Evolutionary conservation across 2,113 vertebrate species (phyloP), one percentile per base, ranked within the genome.

Genomic region (Sinocyclocheilus anshuiensis): DNA sequence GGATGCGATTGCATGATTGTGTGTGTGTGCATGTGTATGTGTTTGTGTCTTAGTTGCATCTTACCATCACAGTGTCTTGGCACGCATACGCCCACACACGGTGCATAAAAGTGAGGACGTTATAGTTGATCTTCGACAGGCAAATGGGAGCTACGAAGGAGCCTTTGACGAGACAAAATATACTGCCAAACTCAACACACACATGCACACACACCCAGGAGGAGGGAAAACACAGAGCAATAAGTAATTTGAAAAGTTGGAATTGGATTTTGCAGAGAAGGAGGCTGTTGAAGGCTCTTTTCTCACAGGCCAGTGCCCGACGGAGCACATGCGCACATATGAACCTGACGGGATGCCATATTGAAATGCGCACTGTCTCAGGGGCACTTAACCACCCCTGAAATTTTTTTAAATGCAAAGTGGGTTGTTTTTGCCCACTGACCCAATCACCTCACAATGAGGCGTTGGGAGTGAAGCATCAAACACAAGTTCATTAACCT

Each of bases 281-380:
- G 81, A 12, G 91, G 92, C 89, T 24, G 18, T 50, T 1, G n/a
- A 90, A 85, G 84, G 87, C 90, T 90, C 91, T 92, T 94, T 87
- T 93, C 95, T 95, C 93, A 94, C 92, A 93, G 94, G 95, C 94
- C 92, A 93, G 92, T 93, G 91, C 86, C 90, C 88, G 90, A 88
- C 88, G 91, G 91, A 84, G 88, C 90, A 92, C 89, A 91, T 90
- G 92, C 91, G 91, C 92, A 86, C 59, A 90, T 88, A 87, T 90
- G 39, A 7, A 77, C 92, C 22, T 91, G 48, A 90, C 89, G 80
- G 93, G 94, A 91, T 89, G 89, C 91, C 92, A 90, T 90, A 93
- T 94, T 94, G 90, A 94, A 95, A 94, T 95, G 90, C 92, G 89
- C 84, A 90, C 67, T 86, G 83, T 91, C 91, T 91, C 93, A 87